Conservation (phyloP, 2,113 vertebrate genomes). For the Mustela lutreola region DNA sequence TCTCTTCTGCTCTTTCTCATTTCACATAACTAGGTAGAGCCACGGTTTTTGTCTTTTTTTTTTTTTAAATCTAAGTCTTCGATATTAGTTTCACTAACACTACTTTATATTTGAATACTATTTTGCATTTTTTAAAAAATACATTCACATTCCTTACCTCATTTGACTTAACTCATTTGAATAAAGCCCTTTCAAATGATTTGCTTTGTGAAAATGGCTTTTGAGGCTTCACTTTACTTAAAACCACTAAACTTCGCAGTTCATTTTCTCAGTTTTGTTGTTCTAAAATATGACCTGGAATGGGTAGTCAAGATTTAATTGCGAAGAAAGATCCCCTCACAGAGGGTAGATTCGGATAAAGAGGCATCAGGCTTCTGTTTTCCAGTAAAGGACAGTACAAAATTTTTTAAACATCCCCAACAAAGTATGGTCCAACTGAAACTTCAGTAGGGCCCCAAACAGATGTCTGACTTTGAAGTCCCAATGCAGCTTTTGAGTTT, state of each 20-base stretch:
- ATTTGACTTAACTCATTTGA: slow-evolving; percentile 39
- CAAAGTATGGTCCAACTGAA: background rate
- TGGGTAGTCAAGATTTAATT: background rate
- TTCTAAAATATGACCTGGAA: background rate
- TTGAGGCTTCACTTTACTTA: background rate
- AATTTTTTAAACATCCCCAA: background rate
- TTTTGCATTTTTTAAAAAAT: slow-evolving; percentile 44
- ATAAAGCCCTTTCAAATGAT: slow-evolving; percentile 17
- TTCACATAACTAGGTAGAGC: background rate
- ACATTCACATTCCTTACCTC: background rate
- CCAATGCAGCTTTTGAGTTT: slow-evolving; percentile 15
- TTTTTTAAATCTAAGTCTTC: background rate
- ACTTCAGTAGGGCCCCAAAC: background rate
- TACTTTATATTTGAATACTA: background rate
- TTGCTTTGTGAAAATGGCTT: slow-evolving; percentile 2
- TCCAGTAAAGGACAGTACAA: background rate
- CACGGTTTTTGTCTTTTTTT: no score
- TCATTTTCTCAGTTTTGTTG: background rate
- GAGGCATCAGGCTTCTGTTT: background rate
- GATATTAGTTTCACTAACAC: background rate
- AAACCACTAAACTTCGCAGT: background rate
- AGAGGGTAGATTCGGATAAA: background rate
- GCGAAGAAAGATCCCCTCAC: background rate
- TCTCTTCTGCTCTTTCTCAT: background rate
- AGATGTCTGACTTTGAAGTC: background rate